phyloP scores from a whole-genome alignment of 2,113 vertebrate species.

The Rana temporaria region DNA sequence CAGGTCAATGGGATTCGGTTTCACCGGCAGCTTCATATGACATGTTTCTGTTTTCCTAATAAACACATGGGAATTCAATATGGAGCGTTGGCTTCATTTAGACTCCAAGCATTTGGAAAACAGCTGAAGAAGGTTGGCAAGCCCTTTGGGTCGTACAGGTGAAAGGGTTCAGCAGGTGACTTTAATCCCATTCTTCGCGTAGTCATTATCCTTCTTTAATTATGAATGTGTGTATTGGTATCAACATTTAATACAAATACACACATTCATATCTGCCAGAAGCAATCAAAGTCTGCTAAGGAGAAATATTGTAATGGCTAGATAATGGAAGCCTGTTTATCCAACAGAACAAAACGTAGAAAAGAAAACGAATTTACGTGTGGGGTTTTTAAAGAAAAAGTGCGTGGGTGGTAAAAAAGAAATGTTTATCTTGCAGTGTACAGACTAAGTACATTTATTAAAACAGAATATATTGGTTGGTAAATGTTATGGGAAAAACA shows the following conservation, averaged over 20 bases:
- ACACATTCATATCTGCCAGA: conserved; percentile 19
- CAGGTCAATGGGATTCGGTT: conserved; percentile 37
- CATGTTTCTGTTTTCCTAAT: conserved; percentile 43
- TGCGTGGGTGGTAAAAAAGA: no score
- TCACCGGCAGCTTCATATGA: conserved; percentile 28
- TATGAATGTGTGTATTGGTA: conserved; percentile 3
- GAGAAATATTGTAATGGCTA: conserved; percentile 9
- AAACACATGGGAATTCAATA: conserved; percentile 47
- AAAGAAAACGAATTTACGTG: no score
- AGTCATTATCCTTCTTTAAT: conserved; percentile 37
- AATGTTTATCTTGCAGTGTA: no score
- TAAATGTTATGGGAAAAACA: no score
- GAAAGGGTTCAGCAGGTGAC: conserved; percentile 6
- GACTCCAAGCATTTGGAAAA: conserved; percentile 9
- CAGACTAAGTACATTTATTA: no score
- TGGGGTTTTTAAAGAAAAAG: no score
- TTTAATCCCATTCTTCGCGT: conserved; percentile 22
- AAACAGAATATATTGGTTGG: no score
- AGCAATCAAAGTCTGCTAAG: background rate
- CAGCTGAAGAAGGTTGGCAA: conserved; percentile 16
- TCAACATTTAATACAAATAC: background rate
- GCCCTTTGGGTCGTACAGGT: conserved; percentile 21
- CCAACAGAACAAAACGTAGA: no score
- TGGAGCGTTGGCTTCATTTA: conserved; percentile 20
- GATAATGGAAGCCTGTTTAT: no score